Evolutionary conservation across 2,888 invertebrate species (phyloP), one percentile per base, ranked within the genome.

Genomic region (Melipona beecheii): DNA sequence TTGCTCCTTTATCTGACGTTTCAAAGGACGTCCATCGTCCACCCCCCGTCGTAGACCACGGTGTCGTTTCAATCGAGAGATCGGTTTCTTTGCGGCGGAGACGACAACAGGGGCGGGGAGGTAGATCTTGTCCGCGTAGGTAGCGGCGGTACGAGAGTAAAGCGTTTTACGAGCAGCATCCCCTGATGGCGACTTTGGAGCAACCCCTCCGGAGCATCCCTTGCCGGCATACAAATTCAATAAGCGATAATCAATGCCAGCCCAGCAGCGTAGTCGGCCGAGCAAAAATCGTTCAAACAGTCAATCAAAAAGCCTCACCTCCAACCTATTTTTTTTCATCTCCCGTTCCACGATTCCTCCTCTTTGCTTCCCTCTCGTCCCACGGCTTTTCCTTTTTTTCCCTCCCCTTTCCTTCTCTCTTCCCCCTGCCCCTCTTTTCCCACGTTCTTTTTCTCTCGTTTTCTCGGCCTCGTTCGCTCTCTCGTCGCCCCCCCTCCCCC

Each of bases 211-310:
- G 87, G 83, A 81, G 87, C 87, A 85, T 86, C 87, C 83, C 84
- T 86, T 85, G 84, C 90, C 71, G 81, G 88, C 89, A 88, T 88
- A 91, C 93, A 93, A 94, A 94, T 93, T 93, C 93, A 93, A 94
- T 94, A 93, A 94, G 92, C 91, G 92, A 93, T 93, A 93, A 93
- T 93, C 93, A 94, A 93, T 94, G 93, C 92, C 92, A 93, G 91
- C 89, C 90, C 86, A 90, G 89, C 90, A 87, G 89, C 86, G 91
- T 90, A 90, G 90, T 86, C 90, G 89, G 84, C 87, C 89, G 91
- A 92, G 92, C 92, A 92, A 93, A 93, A 93, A 93, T 93, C 93
- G 93, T 93, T 93, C 93, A 94, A 94, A 94, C 93, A 94, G 93
- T 93, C 93, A 94, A 94, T 93, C 93, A 94, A 92, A 93, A 91